A percentile compares a stretch with the other conserved stretches of the same genome.
Conservation (phyloP, 2,888 invertebrate genomes). For the Margaritifera margaritifera region DNA sequence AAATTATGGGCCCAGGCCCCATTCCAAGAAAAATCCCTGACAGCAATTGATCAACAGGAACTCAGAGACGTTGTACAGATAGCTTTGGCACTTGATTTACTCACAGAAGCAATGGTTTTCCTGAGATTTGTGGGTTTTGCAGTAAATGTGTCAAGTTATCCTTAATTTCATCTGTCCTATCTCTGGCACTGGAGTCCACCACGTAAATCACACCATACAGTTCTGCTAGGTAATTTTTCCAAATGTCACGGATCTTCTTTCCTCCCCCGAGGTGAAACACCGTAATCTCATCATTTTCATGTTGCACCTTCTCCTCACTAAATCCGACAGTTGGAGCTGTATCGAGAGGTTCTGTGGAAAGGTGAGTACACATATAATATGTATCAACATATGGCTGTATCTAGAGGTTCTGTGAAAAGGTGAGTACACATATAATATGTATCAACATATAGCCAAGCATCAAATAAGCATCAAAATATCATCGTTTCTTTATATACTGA, state of each 20-base stretch:
- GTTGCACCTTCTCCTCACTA: conserved; percentile 80
- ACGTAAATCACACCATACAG: conserved; percentile 97
- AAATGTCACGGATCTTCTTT: conserved; percentile 93
- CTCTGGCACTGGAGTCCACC: conserved; percentile 94
- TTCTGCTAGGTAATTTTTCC: conserved; percentile 98
- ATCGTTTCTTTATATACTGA: too few species aligned
- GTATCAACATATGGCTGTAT: too few species aligned
- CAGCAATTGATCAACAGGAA: too few species aligned
- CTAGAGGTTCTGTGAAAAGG: too few species aligned
- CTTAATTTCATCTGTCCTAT: conserved; percentile 92
- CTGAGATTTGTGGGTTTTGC: conserved; percentile 83
- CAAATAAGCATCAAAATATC: too few species aligned
- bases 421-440: too few species aligned
- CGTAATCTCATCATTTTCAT: conserved; percentile 81
- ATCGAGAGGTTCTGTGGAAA: too few species aligned
- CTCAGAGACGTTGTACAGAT: too few species aligned
- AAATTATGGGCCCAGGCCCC: too few species aligned
- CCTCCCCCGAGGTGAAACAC: conserved; percentile 85
- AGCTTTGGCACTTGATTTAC: conserved; percentile 46
- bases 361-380: too few species aligned
- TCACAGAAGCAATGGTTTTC: conserved; percentile 88
- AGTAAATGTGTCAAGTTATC: conserved; percentile 87
- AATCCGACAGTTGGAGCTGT: conserved; percentile 77
- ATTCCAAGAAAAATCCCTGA: too few species aligned
- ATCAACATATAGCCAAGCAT: too few species aligned